phyloP scores from a whole-genome alignment of 2,113 vertebrate species.

The Polyodon spathula region DNA sequence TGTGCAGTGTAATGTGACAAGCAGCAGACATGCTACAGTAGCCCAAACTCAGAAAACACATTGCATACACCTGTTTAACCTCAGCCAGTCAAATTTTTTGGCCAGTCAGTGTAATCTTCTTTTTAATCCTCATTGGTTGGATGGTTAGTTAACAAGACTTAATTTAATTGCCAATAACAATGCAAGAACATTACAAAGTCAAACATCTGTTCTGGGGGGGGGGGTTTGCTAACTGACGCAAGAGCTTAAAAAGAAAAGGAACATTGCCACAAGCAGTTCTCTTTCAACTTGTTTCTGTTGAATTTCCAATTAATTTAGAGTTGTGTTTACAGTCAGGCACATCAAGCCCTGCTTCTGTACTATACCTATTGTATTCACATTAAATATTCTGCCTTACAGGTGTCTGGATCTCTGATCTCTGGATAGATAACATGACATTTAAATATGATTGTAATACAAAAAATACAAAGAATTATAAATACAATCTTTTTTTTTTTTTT shows the following conservation, averaged over 20 bases:
- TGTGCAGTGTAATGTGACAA: too few species aligned
- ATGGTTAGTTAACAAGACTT: slow-evolving; percentile 20
- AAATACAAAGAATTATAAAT: too few species aligned
- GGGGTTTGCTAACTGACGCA: slow-evolving; percentile 22
- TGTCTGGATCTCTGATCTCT: too few species aligned
- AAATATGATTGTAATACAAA: too few species aligned
- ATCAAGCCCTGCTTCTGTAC: slow-evolving; percentile 12
- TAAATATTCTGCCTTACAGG: slow-evolving; percentile 14
- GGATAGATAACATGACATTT: too few species aligned
- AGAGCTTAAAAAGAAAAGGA: slow-evolving; percentile 23
- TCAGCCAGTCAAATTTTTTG: background rate
- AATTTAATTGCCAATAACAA: slow-evolving; percentile 23
- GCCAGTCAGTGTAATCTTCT: slow-evolving; percentile 5
- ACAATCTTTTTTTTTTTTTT: too few species aligned
- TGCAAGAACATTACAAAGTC: slow-evolving; percentile 26
- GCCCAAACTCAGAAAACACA: too few species aligned
- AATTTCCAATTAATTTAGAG: slow-evolving; percentile 21
- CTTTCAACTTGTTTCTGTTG: slow-evolving; percentile 37
- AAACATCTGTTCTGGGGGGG: slow-evolving; percentile 22
- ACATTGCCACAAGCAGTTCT: slow-evolving; percentile 33
- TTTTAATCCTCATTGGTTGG: slow-evolving; percentile 17
- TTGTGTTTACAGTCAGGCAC: slow-evolving; percentile 18
- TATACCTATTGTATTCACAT: slow-evolving; percentile 18
- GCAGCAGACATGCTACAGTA: too few species aligned
- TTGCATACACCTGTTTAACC: too few species aligned